Evolutionary conservation across 2,888 invertebrate genomes (phyloP).

Genomic region (Lycophotia porphyrea): DNA sequence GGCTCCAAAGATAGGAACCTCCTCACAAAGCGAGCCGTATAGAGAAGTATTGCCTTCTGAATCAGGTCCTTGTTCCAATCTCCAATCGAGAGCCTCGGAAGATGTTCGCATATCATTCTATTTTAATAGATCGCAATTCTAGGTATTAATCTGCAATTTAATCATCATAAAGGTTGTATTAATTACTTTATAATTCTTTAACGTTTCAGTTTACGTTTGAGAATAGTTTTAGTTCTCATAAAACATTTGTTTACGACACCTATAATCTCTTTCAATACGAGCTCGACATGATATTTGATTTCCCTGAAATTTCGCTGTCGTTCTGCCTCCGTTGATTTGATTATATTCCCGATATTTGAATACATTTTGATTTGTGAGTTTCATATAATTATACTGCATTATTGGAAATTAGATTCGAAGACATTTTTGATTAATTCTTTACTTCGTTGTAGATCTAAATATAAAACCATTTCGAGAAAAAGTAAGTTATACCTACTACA

Average conservation of each 20-base stretch:
- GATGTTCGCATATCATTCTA: neutral
- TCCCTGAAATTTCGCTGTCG: slow-evolving; percentile 2
- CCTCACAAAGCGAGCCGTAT: neutral
- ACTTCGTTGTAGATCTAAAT: slow-evolving; percentile 8
- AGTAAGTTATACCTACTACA: neutral
- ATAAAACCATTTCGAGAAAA: slow-evolving; percentile 18
- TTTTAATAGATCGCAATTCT: neutral
- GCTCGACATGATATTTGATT: slow-evolving; percentile 22
- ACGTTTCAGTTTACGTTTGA: slow-evolving; percentile 31
- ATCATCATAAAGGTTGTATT: slow-evolving; percentile 6
- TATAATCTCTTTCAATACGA: neutral
- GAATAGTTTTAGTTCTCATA: slow-evolving; percentile 33
- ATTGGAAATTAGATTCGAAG: neutral
- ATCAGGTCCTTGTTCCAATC: neutral
- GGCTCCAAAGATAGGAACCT: neutral
- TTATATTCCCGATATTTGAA: slow-evolving; percentile 25
- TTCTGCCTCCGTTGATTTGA: slow-evolving; percentile 24
- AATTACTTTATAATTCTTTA: slow-evolving; percentile 18
- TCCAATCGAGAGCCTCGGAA: neutral
- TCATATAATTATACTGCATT: neutral
- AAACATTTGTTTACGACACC: slow-evolving; percentile 32
- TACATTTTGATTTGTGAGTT: slow-evolving; percentile 20
- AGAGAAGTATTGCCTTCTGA: neutral
- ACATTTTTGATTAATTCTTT: slow-evolving; percentile 13
- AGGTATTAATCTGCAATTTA: slow-evolving; percentile 5